A percentile compares a stretch with the other conserved stretches of the same genome.
phyloP scores from a whole-genome alignment of 2,113 vertebrate species.

The Mormyrus lacerda region DNA sequence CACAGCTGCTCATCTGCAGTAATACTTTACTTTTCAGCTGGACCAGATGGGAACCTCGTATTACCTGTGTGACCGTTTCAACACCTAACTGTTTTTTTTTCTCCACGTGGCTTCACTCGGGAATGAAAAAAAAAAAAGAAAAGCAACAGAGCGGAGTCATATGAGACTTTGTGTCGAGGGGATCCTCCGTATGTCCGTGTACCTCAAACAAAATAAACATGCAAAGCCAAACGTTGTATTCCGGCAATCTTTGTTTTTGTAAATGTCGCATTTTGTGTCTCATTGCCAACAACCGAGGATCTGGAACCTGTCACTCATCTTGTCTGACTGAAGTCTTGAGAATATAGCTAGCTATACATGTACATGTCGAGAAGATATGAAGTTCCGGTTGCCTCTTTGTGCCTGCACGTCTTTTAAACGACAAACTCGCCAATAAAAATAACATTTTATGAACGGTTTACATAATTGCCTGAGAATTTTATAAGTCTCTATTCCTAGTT shows the following conservation, averaged over 20 bases:
- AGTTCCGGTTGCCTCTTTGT: slow-evolving; percentile 24
- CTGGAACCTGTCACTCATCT: slow-evolving; percentile 19
- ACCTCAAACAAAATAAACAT: slow-evolving; percentile 10
- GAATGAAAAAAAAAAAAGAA: background rate
- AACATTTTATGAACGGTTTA: slow-evolving; percentile 19
- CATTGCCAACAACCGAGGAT: slow-evolving; percentile 9
- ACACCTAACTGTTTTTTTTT: slow-evolving; percentile 1
- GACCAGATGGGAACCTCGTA: background rate
- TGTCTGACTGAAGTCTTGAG: slow-evolving; percentile 19
- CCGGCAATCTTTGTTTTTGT: slow-evolving; percentile 18
- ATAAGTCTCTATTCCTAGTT: background rate
- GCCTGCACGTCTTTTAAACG: slow-evolving; percentile 22
- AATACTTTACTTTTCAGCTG: background rate
- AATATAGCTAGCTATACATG: background rate
- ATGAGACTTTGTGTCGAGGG: slow-evolving; percentile 11
- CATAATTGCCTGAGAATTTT: slow-evolving; percentile 22
- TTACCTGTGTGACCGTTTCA: slow-evolving; percentile 1
- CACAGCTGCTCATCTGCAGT: background rate
- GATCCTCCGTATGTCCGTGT: background rate
- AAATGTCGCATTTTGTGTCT: slow-evolving; percentile 19
- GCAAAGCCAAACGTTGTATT: slow-evolving; percentile 21
- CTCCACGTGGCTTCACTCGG: background rate
- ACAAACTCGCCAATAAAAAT: slow-evolving; percentile 22
- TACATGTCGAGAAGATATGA: slow-evolving; percentile 3
- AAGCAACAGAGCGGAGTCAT: background rate